Conservation (phyloP, 2,888 invertebrate species). For the Lydus trimaculatus region DNA sequence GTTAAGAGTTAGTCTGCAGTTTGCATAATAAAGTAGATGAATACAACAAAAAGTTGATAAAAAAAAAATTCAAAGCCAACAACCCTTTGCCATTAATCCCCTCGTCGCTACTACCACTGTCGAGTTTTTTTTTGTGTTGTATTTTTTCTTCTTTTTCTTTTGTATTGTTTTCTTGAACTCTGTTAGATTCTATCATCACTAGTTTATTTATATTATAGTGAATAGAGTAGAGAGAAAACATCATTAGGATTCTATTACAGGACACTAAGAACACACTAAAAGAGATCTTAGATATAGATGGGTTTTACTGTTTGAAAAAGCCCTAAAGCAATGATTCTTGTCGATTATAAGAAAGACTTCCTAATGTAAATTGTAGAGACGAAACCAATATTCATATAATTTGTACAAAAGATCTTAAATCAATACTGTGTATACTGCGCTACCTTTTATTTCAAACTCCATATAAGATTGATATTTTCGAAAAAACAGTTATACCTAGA, state of each 20-base stretch:
- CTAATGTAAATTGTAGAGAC: neutral
- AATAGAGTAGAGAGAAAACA: conserved; percentile 37
- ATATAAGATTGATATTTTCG: neutral
- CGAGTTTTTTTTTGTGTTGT: conserved; percentile 20
- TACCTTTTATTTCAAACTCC: too few species aligned
- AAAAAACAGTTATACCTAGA: neutral
- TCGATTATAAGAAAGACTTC: neutral
- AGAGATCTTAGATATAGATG: neutral
- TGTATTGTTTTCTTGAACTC: conserved; percentile 34
- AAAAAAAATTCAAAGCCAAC: neutral
- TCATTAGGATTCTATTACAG: conserved; percentile 49
- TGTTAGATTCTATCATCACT: conserved; percentile 39
- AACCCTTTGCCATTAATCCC: conserved; percentile 39
- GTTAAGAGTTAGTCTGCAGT: conserved; percentile 23
- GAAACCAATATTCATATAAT: neutral
- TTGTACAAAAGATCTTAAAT: neutral
- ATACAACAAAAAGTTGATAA: neutral
- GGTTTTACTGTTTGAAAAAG: neutral
- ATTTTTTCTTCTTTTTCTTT: conserved; percentile 33
- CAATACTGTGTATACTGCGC: neutral
- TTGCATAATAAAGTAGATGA: conserved; percentile 39
- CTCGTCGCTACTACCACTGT: neutral
- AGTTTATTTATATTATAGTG: conserved; percentile 35
- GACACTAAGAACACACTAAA: neutral
- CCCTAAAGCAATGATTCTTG: neutral